Evolutionary conservation across 1,140 invertebrate genomes (phyloP).

Genomic region (Ceratina calcarata): DNA sequence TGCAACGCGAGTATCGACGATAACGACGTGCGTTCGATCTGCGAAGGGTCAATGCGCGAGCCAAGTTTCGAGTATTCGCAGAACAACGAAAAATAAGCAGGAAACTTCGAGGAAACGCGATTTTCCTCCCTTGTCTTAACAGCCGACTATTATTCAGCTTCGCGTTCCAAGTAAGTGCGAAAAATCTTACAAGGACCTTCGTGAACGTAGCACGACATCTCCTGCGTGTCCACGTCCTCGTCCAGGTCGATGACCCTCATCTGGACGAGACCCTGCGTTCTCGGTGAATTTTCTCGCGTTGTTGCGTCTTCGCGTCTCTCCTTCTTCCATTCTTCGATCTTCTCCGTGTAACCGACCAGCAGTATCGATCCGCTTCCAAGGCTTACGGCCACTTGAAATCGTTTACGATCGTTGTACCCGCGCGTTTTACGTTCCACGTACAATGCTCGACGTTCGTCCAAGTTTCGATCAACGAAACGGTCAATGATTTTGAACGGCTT

Average conservation of each 20-base stretch:
- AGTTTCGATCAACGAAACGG: not conserved
- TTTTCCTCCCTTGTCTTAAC: not conserved
- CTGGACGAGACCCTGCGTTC: slow-evolving; percentile 73
- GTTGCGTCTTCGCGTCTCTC: not conserved
- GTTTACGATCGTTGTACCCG: slow-evolving; percentile 65
- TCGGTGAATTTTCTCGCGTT: not conserved
- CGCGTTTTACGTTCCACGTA: too few species aligned
- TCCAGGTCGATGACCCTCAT: slow-evolving; percentile 71
- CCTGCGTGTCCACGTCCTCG: slow-evolving; percentile 72
- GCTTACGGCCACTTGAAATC: slow-evolving; percentile 79
- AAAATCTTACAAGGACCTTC: slow-evolving; percentile 69
- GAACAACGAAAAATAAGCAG: too few species aligned
- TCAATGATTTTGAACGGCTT: not conserved
- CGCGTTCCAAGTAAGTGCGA: not conserved
- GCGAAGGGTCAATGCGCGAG: too few species aligned
- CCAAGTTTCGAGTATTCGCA: too few species aligned
- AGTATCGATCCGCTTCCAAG: slow-evolving; percentile 77
- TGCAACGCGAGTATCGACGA: too few species aligned
- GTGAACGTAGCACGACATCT: slow-evolving; percentile 76
- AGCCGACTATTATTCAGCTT: too few species aligned
- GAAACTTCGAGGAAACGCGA: not conserved
- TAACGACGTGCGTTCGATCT: too few species aligned
- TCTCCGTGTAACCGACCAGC: slow-evolving; percentile 66
- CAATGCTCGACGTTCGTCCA: not conserved
- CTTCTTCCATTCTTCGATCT: slow-evolving; percentile 35